Percentiles rank a stretch among this genome's conserved stretches.
phyloP scores from a whole-genome alignment of 2,797 vertebrate species.

The Propithecus perrieri region DNA sequence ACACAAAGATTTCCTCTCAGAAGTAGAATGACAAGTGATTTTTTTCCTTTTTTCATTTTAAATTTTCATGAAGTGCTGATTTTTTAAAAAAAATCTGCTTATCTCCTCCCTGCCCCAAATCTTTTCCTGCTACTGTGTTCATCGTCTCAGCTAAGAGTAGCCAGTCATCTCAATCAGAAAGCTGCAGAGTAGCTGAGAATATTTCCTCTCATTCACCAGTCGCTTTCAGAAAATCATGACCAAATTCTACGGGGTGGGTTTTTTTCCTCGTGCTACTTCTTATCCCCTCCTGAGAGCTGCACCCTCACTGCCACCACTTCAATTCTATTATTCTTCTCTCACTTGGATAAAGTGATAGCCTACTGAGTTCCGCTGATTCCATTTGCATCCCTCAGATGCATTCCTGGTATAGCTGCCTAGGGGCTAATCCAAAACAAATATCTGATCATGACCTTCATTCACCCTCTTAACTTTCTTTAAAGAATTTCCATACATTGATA shows the following conservation, averaged over 20 bases:
- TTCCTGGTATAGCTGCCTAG: not conserved
- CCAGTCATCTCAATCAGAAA: not conserved
- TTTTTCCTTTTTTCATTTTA: not conserved
- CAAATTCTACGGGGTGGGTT: not conserved
- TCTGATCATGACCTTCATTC: not conserved
- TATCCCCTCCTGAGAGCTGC: not conserved
- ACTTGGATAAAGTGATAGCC: not conserved
- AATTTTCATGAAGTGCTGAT: not conserved
- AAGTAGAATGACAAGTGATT: not conserved
- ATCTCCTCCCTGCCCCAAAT: not conserved
- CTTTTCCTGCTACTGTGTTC: not conserved
- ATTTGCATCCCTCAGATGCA: not conserved
- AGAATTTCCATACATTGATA: not conserved
- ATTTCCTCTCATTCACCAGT: not conserved
- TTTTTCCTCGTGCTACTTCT: not conserved
- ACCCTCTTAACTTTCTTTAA: not conserved
- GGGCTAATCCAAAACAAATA: not conserved
- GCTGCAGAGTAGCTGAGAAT: not conserved
- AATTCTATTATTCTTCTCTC: not conserved
- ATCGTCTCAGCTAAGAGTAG: not conserved
- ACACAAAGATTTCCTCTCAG: not conserved
- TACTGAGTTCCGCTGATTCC: not conserved
- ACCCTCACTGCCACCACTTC: not conserved
- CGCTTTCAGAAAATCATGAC: not conserved
- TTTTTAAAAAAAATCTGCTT: not conserved